Evolutionary conservation across 2,888 invertebrate genomes (phyloP), one percentile per base, ranked within the genome.

Genomic region (Eupeodes luniger): DNA sequence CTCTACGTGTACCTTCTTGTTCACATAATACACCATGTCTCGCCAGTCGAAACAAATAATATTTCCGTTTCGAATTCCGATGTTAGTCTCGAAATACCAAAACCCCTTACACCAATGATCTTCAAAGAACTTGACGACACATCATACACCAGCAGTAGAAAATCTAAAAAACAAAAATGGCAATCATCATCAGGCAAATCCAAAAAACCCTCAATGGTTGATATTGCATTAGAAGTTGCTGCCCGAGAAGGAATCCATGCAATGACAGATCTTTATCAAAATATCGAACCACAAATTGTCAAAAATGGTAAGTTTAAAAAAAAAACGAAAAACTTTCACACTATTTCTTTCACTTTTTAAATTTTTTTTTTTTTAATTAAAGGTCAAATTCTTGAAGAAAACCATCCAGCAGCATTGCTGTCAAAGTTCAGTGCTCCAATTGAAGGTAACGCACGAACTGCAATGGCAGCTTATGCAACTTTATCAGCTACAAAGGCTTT

Each of bases 401-500:
- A 93, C 86, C 94, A 94, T 91, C 94, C 94, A 2, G 94, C 93
- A 12, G 91, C 93, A 5, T 89, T 92, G 72, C 90, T 94, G 12
- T 92, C 94, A 5, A 92, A 92, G 86, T 94, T 94, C 90, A 93
- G 93, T 90, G 93, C 93, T 44, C 92, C 93, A 11, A 88, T 90
- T 36, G 90, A 91, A 81, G 92, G 92, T 44, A 91, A 91, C 6
- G 91, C 91, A 47, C 89, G 90, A 12, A 90, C 91, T 76, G 92
- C 93, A 59, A 93, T 92, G 92, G 93, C 92, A 34, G 94, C 94
- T 49, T 94, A 91, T 91, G 94, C 94, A 51, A 91, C 92, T n/a
- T 90, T 94, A 51, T 90, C 92, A 47, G 93, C 94, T 19, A 91
- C 94, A 53, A 94, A 94, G 90, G 92, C 92, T 57, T 93, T 94